These are phyloP conservation scores for Sebastes diaconus DNA, from an alignment of 2,797 vertebrate genomes.

Conservation along the genomic window DNA sequence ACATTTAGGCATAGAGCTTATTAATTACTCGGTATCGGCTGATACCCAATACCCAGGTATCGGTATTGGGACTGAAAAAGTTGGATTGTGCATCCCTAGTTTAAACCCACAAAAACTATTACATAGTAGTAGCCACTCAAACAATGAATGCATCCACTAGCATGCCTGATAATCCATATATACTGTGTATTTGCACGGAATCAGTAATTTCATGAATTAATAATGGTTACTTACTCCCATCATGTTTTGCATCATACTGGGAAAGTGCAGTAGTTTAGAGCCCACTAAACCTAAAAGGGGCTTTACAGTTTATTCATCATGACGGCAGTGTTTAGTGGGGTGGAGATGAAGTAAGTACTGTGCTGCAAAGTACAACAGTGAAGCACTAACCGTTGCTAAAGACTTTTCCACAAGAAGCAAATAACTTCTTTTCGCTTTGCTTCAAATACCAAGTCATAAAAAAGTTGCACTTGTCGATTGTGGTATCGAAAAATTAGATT, in stretches of 20 bases:
- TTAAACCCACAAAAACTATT: not conserved
- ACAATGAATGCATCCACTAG: not conserved
- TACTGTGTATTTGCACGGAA: slow-evolving; percentile 6
- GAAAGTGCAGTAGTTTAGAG: not conserved
- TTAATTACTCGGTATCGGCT: no score
- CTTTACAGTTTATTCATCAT: slow-evolving; percentile 5
- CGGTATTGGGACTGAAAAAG: not conserved
- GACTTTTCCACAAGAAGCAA: not conserved
- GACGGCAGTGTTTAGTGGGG: not conserved
- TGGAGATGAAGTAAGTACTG: not conserved
- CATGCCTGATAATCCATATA: not conserved
- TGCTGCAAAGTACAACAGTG: not conserved
- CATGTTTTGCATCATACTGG: slow-evolving; percentile 9
- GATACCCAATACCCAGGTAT: not conserved
- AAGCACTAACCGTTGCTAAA: not conserved
- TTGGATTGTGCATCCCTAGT: not conserved
- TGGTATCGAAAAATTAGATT: not conserved
- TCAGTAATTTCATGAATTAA: slow-evolving; percentile 35
- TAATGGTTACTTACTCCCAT: slow-evolving; percentile 3
- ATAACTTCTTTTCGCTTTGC: not conserved
- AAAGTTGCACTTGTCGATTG: not conserved
- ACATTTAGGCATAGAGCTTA: no score
- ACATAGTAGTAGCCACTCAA: not conserved
- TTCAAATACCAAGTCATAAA: not conserved
- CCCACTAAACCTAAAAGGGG: not conserved